Percentiles rank a stretch among this genome's conserved stretches.
Conservation (phyloP, 37 sponge, comb jelly and placozoan species). For the Chondrilla cf. caribensis region DNA sequence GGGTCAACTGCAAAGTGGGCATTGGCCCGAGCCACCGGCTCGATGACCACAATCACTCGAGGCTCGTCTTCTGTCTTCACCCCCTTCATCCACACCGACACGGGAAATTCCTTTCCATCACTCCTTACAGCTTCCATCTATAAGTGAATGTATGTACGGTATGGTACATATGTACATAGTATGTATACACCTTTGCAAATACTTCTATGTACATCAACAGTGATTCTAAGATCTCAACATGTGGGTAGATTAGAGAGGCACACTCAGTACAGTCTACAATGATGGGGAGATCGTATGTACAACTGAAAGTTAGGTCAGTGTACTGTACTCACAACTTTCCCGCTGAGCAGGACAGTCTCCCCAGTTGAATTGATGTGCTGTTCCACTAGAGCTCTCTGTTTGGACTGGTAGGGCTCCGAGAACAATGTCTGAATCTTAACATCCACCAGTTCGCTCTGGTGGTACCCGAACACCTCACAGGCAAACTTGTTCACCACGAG, state of each 20-base stretch:
- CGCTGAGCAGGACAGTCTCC: constrained; percentile 72
- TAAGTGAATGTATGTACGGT: neutral
- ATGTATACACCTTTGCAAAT: neutral
- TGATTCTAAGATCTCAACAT: no score
- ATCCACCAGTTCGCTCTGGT: constrained; percentile 55
- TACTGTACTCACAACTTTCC: constrained; percentile 89
- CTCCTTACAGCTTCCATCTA: constrained; percentile 89
- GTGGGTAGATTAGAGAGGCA: no score
- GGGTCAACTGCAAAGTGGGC: constrained; percentile 57
- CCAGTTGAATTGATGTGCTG: constrained; percentile 69
- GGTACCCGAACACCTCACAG: constrained; percentile 78
- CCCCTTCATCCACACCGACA: constrained; percentile 93
- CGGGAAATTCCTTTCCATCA: constrained; percentile 76
- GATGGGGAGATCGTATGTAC: neutral
- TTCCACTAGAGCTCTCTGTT: constrained; percentile 74
- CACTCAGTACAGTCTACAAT: no score
- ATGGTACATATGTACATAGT: neutral
- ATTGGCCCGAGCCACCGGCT: constrained; percentile 77
- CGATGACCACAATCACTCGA: constrained; percentile 81
- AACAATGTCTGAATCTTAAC: constrained; percentile 74
- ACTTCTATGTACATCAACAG: no score
- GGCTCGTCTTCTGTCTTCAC: constrained; percentile 30
- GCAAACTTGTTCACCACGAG: constrained; percentile 81
- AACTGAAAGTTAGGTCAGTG: neutral
- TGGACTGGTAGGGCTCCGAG: constrained; percentile 59